Conservation (phyloP, 2,113 vertebrate species). For the Hemiscyllium ocellatum region DNA sequence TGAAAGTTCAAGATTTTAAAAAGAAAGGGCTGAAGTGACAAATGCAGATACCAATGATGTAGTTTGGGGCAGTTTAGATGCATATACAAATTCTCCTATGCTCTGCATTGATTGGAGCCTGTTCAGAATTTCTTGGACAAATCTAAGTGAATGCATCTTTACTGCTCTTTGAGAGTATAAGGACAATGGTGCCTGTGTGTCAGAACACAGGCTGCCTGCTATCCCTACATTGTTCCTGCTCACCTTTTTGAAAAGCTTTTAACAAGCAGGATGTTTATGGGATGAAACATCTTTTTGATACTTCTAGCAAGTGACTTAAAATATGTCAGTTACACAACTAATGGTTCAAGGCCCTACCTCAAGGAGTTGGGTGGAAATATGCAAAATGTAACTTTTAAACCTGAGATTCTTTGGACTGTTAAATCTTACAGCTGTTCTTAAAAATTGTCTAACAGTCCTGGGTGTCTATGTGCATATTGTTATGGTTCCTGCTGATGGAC, state of each 20-base stretch:
- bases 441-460: not conserved
- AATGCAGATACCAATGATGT: not conserved
- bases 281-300: not conserved
- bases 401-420: not conserved
- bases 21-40: not conserved
- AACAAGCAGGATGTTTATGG: not conserved
- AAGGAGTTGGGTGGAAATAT: not conserved
- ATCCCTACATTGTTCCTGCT: not conserved
- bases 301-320: not conserved
- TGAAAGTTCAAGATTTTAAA: not conserved
- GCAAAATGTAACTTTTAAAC: not conserved
- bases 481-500: too few relatives aligned
- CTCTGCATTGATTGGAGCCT: not conserved
- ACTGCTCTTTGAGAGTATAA: not conserved
- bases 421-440: not conserved
- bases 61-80: not conserved
- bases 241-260: not conserved
- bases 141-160: not conserved
- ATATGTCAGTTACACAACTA: not conserved
- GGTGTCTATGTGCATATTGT: not conserved
- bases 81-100: not conserved
- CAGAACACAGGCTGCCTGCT: not conserved
- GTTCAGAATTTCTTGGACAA: not conserved
- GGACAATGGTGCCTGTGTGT: not conserved
- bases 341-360: not conserved